phyloP scores from a whole-genome alignment of 2,113 vertebrate species.

The Myanophis thanlyinensis region DNA sequence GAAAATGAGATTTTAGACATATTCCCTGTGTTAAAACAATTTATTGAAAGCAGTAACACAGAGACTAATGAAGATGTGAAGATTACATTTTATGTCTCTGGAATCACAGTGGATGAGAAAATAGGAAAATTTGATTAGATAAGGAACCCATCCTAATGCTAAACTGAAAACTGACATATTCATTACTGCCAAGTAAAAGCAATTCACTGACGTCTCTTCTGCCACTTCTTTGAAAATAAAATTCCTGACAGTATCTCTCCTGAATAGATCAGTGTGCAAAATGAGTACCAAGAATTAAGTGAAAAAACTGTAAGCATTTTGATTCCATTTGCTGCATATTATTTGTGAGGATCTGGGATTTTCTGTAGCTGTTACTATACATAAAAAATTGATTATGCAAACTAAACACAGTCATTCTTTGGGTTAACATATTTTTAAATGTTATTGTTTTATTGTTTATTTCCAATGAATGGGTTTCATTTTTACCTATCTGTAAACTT shows the following conservation, averaged over 20 bases:
- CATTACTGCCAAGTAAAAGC: not conserved
- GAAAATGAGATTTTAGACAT: not conserved
- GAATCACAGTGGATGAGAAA: not conserved
- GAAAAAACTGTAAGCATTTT: not conserved
- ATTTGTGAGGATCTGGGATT: not conserved
- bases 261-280: not conserved
- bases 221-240: not conserved
- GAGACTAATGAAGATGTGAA: not conserved
- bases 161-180: not conserved
- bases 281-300: not conserved
- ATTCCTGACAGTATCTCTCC: not conserved
- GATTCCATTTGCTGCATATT: not conserved
- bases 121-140: not conserved
- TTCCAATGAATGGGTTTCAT: not conserved
- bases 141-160: not conserved
- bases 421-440: not conserved
- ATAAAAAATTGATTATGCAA: not conserved
- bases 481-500: not conserved
- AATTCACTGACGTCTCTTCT: not conserved
- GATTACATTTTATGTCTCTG: not conserved
- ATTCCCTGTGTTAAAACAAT: not conserved
- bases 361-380: not conserved
- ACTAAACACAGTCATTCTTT: not conserved
- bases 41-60: not conserved
- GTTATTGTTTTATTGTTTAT: not conserved